Evolutionary conservation across 30 jellyfish, hydroid and myxozoan species (phyloP), one percentile per base, ranked within the genome.

Genomic region (Sanderia malayensis): DNA sequence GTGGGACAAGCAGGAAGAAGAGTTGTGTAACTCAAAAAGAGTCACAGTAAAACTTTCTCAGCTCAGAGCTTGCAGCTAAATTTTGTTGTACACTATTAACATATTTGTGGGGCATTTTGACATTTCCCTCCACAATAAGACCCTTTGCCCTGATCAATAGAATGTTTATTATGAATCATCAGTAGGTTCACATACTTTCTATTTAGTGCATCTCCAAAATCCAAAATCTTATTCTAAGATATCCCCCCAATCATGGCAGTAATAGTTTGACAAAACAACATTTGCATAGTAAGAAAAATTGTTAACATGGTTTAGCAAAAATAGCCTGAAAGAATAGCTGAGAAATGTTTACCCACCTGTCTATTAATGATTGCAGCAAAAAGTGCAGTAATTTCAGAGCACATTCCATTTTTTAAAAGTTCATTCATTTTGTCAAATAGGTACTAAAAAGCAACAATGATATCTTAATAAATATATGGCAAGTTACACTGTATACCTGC

Each of bases 371-470:
- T 70, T 4, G 96, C 70, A 53, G 86, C 89, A 29, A 90, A 46
- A 2, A 90, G 31, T 28, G 80, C 29, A 41, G 72, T 47, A 41
- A 79, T 85, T 63, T 90, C 95, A 11, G 71, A 44, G 33, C 61
- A 86, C 58, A 71, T 44, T 13, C 96, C 95, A 24, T 71, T 90
- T 66, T 80, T 77, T 31, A 83, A 47, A 44, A 77, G 87, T 33
- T 90, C 98, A 74, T 90, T 90, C 91, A 90, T 65, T 57, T 64
- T 75, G 15, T 90, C 96, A 75, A 90, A 90, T 21, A 90, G 73
- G 23, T 84, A 74, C 97, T 89, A 41, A 44, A 79, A 70, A 33
- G 22, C 52, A 31, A 49, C 33, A 24, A 2, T 25, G n/a, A 10
- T 17, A 41, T 41, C 55, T 41, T 41, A 41, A 8, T 41, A 41